Evolutionary conservation across 2,888 invertebrate species (phyloP).

Genomic region (Chalcosyrphus nemorum): DNA sequence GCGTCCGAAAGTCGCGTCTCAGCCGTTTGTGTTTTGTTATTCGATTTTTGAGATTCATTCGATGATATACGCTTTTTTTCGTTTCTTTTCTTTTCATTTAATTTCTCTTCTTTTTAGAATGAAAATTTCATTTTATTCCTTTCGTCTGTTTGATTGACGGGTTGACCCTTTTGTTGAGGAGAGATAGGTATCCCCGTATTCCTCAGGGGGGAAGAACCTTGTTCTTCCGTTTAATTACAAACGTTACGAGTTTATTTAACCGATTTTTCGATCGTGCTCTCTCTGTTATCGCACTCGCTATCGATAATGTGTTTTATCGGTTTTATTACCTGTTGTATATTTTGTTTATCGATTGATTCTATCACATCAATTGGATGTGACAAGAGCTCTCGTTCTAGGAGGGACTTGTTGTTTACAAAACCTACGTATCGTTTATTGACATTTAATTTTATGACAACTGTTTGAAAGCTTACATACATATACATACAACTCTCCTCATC

Average conservation of each 20-base stretch:
- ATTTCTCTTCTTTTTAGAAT: constrained; percentile 36
- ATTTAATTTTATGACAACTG: constrained; percentile 50
- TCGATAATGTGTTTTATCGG: constrained; percentile 68
- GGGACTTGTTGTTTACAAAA: constrained; percentile 48
- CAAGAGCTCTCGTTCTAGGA: constrained; percentile 38
- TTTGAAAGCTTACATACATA: constrained; percentile 28
- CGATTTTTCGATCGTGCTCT: constrained; percentile 11
- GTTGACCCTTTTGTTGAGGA: constrained; percentile 44
- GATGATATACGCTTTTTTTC: constrained; percentile 50
- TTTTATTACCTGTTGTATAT: constrained; percentile 53
- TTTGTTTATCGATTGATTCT: constrained; percentile 60
- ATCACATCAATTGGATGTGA: constrained; percentile 57
- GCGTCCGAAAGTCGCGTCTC: constrained; percentile 70
- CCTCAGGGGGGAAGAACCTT: neutral
- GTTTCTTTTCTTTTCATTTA: neutral
- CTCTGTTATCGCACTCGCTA: constrained; percentile 45
- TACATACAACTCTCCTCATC: neutral
- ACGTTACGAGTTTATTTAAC: constrained; percentile 38
- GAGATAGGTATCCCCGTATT: neutral
- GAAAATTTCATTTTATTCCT: constrained; percentile 39
- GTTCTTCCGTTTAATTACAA: constrained; percentile 55
- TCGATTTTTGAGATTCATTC: constrained; percentile 65
- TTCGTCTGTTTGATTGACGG: constrained; percentile 64
- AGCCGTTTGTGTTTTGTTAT: constrained; percentile 45
- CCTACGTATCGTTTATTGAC: constrained; percentile 56